phyloP scores from a whole-genome alignment of 2,888 invertebrate genomes.

The Parnassius glacialis region DNA sequence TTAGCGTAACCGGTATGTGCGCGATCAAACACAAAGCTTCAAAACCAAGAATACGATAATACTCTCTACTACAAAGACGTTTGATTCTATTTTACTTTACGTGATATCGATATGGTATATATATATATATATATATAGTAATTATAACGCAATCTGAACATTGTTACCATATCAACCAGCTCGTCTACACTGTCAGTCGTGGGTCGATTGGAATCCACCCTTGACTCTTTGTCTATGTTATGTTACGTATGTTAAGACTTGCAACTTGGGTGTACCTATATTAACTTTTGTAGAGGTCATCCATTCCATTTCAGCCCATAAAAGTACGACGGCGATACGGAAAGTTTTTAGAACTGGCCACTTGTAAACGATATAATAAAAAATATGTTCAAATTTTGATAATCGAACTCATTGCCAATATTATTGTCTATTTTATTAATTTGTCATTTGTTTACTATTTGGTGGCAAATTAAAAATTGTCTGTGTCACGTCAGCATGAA shows the following conservation, averaged over 20 bases:
- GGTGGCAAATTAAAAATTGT: too few relatives aligned
- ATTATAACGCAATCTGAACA: conserved; percentile 13
- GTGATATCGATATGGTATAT: neutral
- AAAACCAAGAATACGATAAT: conserved; percentile 6
- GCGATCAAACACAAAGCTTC: conserved; percentile 17
- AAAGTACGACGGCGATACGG: too few relatives aligned
- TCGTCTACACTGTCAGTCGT: conserved; percentile 15
- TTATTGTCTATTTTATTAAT: too few relatives aligned
- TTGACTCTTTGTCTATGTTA: conserved; percentile 18
- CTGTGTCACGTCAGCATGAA: too few relatives aligned
- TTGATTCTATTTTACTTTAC: conserved; percentile 7
- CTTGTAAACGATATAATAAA: too few relatives aligned
- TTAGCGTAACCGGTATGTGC: conserved; percentile 27
- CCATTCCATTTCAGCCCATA: too few relatives aligned
- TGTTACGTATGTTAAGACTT: conserved; percentile 4
- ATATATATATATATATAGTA: neutral
- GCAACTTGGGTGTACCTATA: neutral
- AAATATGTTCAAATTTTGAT: too few relatives aligned
- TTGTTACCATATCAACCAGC: conserved; percentile 26
- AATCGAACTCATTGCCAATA: too few relatives aligned
- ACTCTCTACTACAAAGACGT: neutral
- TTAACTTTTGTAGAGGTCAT: neutral
- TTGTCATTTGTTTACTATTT: too few relatives aligned
- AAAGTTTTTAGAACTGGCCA: too few relatives aligned
- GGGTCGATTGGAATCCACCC: conserved; percentile 22